Evolutionary conservation across 37 sponge, comb jelly and placozoan genomes (phyloP), one percentile per base, ranked within the genome.

Genomic region (Ianthella basta): DNA sequence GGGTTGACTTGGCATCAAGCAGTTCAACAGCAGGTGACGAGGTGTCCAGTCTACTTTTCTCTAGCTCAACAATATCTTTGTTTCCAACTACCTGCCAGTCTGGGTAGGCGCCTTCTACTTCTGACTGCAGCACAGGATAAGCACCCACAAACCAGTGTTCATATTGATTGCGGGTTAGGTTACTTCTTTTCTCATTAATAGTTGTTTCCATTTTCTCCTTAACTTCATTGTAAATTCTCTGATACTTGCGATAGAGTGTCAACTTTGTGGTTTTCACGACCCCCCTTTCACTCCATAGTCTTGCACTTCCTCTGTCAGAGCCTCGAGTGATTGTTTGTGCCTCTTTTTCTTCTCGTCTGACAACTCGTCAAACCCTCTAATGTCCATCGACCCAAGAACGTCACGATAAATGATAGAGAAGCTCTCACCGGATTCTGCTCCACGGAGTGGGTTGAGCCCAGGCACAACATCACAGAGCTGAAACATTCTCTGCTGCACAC

Each of bases 401-500:
- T 68, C 39, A 8, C 59, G 27, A 34, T 90, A 90, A 15, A 78
- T 79, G 34, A 60, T 30, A 15, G 90, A 75, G 34, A 90, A 25
- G 55, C 90, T 90, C 61, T 86, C 78, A n/a, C 90, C 90, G 25
- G 86, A 78, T 27, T 90, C 90, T 44, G 65, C 50, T 25, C 86
- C 87, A 59, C 40, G 34, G 2, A 90, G 36, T 20, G 82, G 82
- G 30, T 90, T 37, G 15, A 73, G 36, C 3, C 90, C 85, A 15
- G 90, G 90, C 5, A 90, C 80, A 15, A 55, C 56, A 86, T 90
- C 90, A 25, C 83, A 82, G 21, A 90, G 86, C 1, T 69, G 60
- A 64, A 90, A 90, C 90, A 86, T 87, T 20, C 86, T 90, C 59
- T 90, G 86, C 86, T 82, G 86, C 15, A 90, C 80, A 39, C 87